Evolutionary conservation across 2,113 vertebrate species (phyloP).

Genomic region (Anser brachyrhynchus): DNA sequence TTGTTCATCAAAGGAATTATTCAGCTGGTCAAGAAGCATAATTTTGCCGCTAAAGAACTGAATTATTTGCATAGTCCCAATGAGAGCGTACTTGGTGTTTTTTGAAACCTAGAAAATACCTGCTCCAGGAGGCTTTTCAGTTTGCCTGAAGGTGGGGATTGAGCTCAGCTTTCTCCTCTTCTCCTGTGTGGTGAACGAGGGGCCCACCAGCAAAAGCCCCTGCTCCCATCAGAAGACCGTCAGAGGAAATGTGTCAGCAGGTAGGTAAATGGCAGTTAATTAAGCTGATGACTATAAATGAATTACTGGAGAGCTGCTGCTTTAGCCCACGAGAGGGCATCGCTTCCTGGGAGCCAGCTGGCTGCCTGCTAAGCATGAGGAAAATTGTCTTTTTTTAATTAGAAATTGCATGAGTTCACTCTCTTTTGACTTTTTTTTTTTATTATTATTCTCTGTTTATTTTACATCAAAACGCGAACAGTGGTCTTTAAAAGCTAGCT

Average conservation of each 20-base stretch:
- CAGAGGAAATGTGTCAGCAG: neutral
- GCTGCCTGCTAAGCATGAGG: rapidly evolving
- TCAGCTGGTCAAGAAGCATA: neutral
- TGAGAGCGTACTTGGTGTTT: too few relatives aligned
- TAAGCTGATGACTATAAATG: rapidly evolving
- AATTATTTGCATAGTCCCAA: neutral
- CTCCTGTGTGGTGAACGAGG: too few relatives aligned
- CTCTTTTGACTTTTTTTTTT: neutral
- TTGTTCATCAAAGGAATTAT: neutral
- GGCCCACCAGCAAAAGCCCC: neutral
- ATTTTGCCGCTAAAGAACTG: neutral
- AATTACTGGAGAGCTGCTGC: neutral
- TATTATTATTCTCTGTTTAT: neutral
- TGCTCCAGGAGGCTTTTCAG: neutral
- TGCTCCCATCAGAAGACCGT: rapidly evolving
- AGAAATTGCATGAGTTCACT: rapidly evolving
- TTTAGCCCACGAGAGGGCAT: conserved; percentile 42
- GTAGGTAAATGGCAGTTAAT: neutral
- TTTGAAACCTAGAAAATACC: neutral
- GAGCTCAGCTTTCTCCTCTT: neutral
- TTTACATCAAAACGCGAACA: neutral
- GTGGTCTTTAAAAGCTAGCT: neutral
- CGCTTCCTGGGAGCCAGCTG: neutral
- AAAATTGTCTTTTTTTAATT: rapidly evolving
- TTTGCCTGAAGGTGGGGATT: neutral